Conservation (phyloP, 1,140 invertebrate species). For the Odontomachus brunneus region DNA sequence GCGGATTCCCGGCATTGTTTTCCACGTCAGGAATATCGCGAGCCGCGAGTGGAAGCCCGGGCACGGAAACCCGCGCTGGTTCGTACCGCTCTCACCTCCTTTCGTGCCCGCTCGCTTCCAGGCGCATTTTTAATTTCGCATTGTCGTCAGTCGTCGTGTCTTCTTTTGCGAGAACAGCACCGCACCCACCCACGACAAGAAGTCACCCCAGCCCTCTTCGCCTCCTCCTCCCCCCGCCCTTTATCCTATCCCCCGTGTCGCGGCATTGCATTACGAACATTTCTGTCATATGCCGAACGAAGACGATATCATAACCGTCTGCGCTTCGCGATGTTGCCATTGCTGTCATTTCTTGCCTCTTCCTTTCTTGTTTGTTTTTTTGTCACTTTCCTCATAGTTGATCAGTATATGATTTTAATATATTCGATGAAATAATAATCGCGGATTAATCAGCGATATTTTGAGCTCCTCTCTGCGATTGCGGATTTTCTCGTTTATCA, state of each 20-base stretch:
- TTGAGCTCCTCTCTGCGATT: neutral
- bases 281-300: conserved; percentile 26
- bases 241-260: neutral
- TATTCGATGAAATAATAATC: conserved; percentile 5
- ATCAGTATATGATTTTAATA: conserved; percentile 1
- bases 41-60: conserved; percentile 67
- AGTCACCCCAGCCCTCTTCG: conserved; percentile 5
- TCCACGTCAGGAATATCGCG: conserved; percentile 59
- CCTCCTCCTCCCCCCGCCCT: neutral
- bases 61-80: conserved; percentile 53
- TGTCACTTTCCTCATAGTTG: neutral
- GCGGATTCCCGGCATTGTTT: conserved; percentile 77
- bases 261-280: conserved; percentile 5
- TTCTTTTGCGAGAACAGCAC: conserved; percentile 47
- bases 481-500: neutral
- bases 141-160: conserved; percentile 57
- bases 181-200: conserved; percentile 58
- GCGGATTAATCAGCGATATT: conserved; percentile 20
- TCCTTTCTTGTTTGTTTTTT: neutral
- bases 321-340: neutral
- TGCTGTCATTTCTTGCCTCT: neutral
- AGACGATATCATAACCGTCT: neutral
- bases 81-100: conserved; percentile 69
- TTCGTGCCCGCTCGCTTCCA: conserved; percentile 58
- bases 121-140: conserved; percentile 70